These are phyloP conservation scores for Octopus bimaculoides DNA, from an alignment of 1,140 invertebrate genomes.

Conservation along the genomic window DNA sequence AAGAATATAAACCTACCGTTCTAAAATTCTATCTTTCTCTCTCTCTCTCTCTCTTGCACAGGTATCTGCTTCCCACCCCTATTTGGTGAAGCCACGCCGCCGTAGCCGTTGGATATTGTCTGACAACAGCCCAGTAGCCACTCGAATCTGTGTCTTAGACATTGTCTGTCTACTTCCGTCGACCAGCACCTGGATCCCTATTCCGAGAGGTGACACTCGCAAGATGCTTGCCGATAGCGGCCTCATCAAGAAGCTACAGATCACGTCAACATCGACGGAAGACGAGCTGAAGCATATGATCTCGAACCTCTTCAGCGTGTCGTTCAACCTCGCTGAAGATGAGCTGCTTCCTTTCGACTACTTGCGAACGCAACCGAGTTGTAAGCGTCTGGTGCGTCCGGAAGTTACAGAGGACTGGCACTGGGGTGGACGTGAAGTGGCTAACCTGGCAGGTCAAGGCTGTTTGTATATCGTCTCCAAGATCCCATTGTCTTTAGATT, in stretches of 20 bases:
- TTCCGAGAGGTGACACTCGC: slow-evolving; percentile 6
- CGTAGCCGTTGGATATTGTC: neutral
- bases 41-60: neutral
- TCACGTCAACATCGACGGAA: neutral
- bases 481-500: neutral
- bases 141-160: slow-evolving; percentile 8
- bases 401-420: slow-evolving; percentile 4
- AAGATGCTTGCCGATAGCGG: slow-evolving; percentile 7
- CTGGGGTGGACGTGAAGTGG: slow-evolving; percentile 1
- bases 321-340: slow-evolving; percentile 3
- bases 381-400: slow-evolving; percentile 8
- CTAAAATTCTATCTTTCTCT: neutral
- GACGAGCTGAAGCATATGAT: neutral
- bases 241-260: slow-evolving; percentile 5
- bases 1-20: too few relatives aligned
- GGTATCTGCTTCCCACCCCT: neutral
- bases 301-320: slow-evolving; percentile 1
- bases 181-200: slow-evolving; percentile 9
- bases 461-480: slow-evolving; percentile 13
- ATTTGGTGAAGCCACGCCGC: neutral
- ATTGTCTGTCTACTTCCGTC: slow-evolving; percentile 10
- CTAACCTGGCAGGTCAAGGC: slow-evolving; percentile 11
- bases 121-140: neutral
- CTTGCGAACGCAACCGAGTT: slow-evolving; percentile 3
- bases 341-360: slow-evolving; percentile 12